Conservation (phyloP, 2,113 vertebrate species). For the Rhinichthys klamathensis region DNA sequence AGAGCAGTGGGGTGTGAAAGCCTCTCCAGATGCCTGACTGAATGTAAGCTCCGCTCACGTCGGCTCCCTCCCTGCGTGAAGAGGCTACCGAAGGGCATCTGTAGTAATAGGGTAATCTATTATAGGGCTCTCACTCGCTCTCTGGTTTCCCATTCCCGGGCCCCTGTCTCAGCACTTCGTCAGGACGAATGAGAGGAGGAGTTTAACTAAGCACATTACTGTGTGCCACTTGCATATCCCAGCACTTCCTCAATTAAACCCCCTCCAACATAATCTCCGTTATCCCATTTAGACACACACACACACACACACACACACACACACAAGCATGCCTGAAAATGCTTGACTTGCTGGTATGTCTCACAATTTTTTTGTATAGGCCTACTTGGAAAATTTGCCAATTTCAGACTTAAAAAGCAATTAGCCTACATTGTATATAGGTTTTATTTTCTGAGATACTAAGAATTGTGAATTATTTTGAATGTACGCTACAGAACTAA, state of each 20-base stretch:
- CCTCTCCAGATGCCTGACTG: slow-evolving; percentile 62
- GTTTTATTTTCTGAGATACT: background rate
- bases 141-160: slow-evolving; percentile 61
- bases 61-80: slow-evolving; percentile 4
- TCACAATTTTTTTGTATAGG: background rate
- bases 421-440: background rate
- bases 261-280: slow-evolving; percentile 45
- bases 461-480: background rate
- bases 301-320: background rate
- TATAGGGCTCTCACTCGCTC: slow-evolving; percentile 63
- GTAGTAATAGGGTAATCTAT: slow-evolving; percentile 79
- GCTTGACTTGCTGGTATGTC: background rate
- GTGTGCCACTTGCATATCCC: slow-evolving; percentile 67
- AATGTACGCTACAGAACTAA: background rate
- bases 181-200: slow-evolving; percentile 72
- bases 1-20: slow-evolving; percentile 58
- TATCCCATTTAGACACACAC: slow-evolving; percentile 18
- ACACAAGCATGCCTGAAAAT: background rate
- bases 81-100: slow-evolving; percentile 70
- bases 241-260: slow-evolving; percentile 76
- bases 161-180: slow-evolving; percentile 76
- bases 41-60: slow-evolving; percentile 59
- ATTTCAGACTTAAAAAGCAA: background rate
- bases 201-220: slow-evolving; percentile 74
- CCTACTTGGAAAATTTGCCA: background rate